Evolutionary conservation across 1,140 invertebrate genomes (phyloP), one percentile per base, ranked within the genome.

Genomic region (Oryctes rhinoceros): DNA sequence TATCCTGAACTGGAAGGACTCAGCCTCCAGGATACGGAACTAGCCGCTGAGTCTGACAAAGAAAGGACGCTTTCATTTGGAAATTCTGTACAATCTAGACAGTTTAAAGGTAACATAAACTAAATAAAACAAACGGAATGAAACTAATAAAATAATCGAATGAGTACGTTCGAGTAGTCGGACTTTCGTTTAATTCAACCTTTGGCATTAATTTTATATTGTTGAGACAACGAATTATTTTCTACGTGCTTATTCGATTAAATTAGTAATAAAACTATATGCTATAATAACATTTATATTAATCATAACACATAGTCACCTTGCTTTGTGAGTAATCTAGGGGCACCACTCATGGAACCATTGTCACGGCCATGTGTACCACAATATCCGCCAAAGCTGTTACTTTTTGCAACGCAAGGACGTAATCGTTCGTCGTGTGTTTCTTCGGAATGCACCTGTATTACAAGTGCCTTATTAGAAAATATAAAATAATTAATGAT

Each of bases 381-480:
- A 4, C 92, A 92, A 84, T 96, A 96, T 18, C 95, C 95, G 30
- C 94, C 94, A 85, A 96, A 96, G 86, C 95, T 96, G 88, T 94
- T 95, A 20, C 94, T 94, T 87, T 96, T 96, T 76, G 94, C 93
- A 24, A 96, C 94, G 0, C 90, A 91, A 47, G 91, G 91, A 24
- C 91, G 86, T 74, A 91, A 10, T 86, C 86, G 53, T 90, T 87
- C 83, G 89, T 85, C 83, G 89, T 84, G 84, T 80, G 89, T 88
- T 83, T 92, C 91, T 81, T 91, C 88, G 0, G 91, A 91, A 84
- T 91, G 88, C 44, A 90, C 90, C 91, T 90, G 81, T 10, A 85
- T 80, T 81, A 48, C 44, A n/a, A 59, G 48, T 18, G 3, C 11
- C 10, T 35, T 9, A 71, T 71, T 71, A 35, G 65, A 0, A 71